Percentiles rank a stretch among this genome's conserved stretches.
These are phyloP conservation scores for Yponomeuta plumbellus DNA, from an alignment of 2,888 invertebrate genomes.

Conservation along the genomic window DNA sequence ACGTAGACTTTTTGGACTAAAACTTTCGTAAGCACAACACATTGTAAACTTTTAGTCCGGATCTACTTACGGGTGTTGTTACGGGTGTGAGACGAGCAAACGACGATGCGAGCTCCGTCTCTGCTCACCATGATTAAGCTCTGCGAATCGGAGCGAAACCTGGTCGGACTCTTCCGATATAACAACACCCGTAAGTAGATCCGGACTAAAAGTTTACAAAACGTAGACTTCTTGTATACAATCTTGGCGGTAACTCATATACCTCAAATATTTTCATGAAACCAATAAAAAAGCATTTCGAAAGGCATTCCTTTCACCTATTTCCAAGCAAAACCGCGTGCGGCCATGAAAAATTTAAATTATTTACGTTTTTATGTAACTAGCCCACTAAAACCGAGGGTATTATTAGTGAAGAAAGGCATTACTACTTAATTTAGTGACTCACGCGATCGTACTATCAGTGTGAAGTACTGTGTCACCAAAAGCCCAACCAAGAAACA, in stretches of 20 bases:
- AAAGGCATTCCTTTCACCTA: not conserved
- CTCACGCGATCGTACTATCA: not conserved
- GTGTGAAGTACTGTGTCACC: not conserved
- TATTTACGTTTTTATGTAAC: not conserved
- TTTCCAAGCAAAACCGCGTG: not conserved
- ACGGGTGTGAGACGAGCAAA: too few relatives aligned
- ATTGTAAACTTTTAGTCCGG: too few relatives aligned
- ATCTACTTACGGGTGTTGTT: too few relatives aligned
- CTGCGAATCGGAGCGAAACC: too few relatives aligned
- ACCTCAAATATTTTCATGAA: not conserved
- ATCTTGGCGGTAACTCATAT: not conserved
- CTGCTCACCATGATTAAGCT: too few relatives aligned
- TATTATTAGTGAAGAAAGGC: not conserved
- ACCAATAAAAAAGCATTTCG: not conserved
- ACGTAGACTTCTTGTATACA: not conserved
- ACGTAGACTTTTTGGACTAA: too few relatives aligned
- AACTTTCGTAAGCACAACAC: too few relatives aligned
- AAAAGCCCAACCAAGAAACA: not conserved
- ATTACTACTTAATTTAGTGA: not conserved
- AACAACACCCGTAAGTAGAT: too few relatives aligned
- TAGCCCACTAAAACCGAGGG: not conserved
- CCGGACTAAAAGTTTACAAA: too few relatives aligned
- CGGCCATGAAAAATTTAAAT: not conserved
- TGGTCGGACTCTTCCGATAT: too few relatives aligned
- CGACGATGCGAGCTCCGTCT: too few relatives aligned